These are phyloP conservation scores for Egretta garzetta DNA, from an alignment of 2,113 vertebrate species.

Conservation along the genomic window DNA sequence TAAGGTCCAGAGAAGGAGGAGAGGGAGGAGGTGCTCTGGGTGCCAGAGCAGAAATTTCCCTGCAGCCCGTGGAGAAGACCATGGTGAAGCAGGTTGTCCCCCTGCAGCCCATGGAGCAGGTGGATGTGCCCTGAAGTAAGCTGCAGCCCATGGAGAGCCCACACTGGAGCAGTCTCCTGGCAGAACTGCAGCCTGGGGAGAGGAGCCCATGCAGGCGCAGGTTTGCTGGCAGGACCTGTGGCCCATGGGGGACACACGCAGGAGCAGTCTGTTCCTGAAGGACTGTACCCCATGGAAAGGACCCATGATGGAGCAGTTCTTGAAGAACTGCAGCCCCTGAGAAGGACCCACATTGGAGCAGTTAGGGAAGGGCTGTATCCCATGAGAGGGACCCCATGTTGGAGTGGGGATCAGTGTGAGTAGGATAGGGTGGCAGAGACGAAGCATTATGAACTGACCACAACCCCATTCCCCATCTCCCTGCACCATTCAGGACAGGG, in stretches of 20 bases:
- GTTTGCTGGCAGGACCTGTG: neutral
- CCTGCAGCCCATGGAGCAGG: neutral
- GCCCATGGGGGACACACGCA: accelerated
- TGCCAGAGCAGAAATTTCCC: neutral
- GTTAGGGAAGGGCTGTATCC: neutral
- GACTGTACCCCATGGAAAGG: neutral
- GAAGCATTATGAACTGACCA: neutral
- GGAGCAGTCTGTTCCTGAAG: neutral
- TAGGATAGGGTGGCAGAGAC: neutral
- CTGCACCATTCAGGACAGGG: accelerated
- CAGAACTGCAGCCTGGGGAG: neutral
- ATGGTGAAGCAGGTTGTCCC: neutral
- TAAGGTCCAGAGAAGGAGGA: neutral
- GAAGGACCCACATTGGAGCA: neutral
- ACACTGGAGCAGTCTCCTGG: neutral
- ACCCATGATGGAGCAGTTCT: neutral
- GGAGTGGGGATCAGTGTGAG: neutral
- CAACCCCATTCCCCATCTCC: neutral
- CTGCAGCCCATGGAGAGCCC: neutral
- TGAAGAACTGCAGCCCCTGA: neutral
- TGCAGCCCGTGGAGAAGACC: neutral
- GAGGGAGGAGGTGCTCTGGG: neutral
- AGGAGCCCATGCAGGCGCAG: neutral
- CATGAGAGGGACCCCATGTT: neutral
- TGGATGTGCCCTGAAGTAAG: neutral